phyloP scores from a whole-genome alignment of 2,888 invertebrate species.

The Metallyticus violacea region DNA sequence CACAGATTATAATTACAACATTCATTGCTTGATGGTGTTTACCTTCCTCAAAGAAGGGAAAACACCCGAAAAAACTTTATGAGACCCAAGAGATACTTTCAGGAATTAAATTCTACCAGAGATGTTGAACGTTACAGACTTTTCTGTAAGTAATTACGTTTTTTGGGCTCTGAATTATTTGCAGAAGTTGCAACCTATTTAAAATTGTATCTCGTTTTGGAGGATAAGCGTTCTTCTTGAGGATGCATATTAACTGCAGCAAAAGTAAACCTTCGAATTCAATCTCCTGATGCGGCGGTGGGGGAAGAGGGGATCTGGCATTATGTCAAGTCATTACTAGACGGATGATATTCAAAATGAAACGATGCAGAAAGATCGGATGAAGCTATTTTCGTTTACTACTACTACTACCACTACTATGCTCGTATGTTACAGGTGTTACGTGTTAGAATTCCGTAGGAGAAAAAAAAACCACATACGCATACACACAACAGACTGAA shows the following conservation, averaged over 20 bases:
- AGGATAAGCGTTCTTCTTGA: too few relatives aligned
- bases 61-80: too few relatives aligned
- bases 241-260: neutral
- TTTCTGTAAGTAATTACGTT: too few relatives aligned
- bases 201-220: too few relatives aligned
- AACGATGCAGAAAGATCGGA: neutral
- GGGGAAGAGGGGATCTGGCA: neutral
- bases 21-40: neutral
- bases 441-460: neutral
- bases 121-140: too few relatives aligned
- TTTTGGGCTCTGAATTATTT: too few relatives aligned
- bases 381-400: neutral
- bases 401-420: neutral
- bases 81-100: too few relatives aligned
- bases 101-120: too few relatives aligned
- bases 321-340: neutral
- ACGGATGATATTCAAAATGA: neutral
- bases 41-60: too few relatives aligned
- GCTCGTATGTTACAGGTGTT: neutral
- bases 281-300: neutral
- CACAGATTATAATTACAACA: neutral
- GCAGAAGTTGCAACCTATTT: too few relatives aligned
- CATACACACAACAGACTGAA: too few relatives aligned
- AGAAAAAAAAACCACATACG: too few relatives aligned
- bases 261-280: neutral